Conservation (phyloP, 2,888 invertebrate genomes). For the Laspeyria flexula region DNA sequence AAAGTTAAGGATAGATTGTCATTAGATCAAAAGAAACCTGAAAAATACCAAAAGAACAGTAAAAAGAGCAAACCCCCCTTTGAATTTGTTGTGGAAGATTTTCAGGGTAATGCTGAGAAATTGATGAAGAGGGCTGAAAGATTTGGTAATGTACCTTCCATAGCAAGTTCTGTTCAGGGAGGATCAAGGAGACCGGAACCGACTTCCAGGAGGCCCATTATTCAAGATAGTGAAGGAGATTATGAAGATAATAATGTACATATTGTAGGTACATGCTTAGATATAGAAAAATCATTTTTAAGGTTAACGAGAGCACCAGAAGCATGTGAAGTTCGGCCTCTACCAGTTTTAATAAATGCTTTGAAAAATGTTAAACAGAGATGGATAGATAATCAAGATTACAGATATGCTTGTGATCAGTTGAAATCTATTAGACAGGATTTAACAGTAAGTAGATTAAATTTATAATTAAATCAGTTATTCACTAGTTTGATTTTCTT, state of each 20-base stretch:
- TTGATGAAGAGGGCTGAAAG: constrained; percentile 96
- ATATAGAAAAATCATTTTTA: constrained; percentile 98
- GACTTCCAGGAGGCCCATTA: constrained; percentile 63
- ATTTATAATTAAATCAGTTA: background rate
- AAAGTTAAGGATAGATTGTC: constrained; percentile 87
- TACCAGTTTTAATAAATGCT: constrained; percentile 93
- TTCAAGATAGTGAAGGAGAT: constrained; percentile 89
- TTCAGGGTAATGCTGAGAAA: constrained; percentile 91
- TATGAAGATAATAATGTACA: constrained; percentile 95
- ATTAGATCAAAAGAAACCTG: constrained; percentile 72
- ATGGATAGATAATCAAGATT: constrained; percentile 96
- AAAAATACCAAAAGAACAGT: constrained; percentile 79
- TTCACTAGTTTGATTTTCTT: background rate
- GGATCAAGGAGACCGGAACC: constrained; percentile 65
- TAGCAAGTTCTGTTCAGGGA: constrained; percentile 76
- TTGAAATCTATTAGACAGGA: constrained; percentile 99
- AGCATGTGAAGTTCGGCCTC: constrained; percentile 96
- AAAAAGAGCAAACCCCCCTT: constrained; percentile 86
- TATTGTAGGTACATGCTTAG: constrained; percentile 97
- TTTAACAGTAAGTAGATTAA: constrained; percentile 92
- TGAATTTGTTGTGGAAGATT: constrained; percentile 88
- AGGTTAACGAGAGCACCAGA: constrained; percentile 98
- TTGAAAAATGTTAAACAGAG: constrained; percentile 95
- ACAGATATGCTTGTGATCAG: constrained; percentile 99
- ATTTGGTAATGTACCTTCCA: constrained; percentile 88